A percentile compares a stretch with the other conserved stretches of the same genome.
Evolutionary conservation across 2,797 vertebrate genomes (phyloP).

Genomic region (Nyctibius grandis): DNA sequence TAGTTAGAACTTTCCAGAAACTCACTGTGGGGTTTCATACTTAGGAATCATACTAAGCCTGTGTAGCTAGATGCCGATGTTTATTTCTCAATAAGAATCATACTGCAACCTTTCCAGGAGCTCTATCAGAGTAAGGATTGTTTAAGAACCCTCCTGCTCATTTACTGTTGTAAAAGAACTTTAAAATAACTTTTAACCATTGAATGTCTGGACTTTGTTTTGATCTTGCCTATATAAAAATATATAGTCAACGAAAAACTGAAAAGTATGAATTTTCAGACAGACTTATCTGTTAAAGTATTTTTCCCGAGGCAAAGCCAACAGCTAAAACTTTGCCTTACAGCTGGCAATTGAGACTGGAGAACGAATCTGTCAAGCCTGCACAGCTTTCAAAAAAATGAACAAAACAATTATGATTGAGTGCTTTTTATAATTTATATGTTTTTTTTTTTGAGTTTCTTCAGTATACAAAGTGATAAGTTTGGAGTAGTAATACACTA

Average conservation of each 20-base stretch:
- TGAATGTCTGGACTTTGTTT: slow-evolving; percentile 59
- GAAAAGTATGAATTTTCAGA: slow-evolving; percentile 60
- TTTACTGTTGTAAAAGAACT: not conserved
- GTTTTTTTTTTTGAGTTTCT: not conserved
- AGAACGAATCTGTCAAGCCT: not conserved
- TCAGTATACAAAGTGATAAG: not conserved
- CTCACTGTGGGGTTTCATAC: not conserved
- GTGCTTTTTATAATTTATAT: not conserved
- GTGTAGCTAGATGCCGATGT: not conserved
- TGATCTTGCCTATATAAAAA: slow-evolving; percentile 54
- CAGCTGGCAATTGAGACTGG: not conserved
- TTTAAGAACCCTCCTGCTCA: not conserved
- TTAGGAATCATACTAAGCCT: not conserved
- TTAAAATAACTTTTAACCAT: slow-evolving; percentile 5
- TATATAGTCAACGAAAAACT: slow-evolving; percentile 22
- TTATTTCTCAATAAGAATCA: not conserved
- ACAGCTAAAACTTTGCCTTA: slow-evolving; percentile 45
- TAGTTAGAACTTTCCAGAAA: not conserved
- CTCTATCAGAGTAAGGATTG: not conserved
- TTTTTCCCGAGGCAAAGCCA: slow-evolving; percentile 70
- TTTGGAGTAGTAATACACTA: not conserved
- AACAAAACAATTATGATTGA: not conserved
- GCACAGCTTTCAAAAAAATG: not conserved
- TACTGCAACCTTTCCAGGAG: not conserved
- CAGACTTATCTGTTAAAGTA: slow-evolving; percentile 30